Evolutionary conservation across 1,140 invertebrate species (phyloP).

Genomic region (Sminthurides bifidus): DNA sequence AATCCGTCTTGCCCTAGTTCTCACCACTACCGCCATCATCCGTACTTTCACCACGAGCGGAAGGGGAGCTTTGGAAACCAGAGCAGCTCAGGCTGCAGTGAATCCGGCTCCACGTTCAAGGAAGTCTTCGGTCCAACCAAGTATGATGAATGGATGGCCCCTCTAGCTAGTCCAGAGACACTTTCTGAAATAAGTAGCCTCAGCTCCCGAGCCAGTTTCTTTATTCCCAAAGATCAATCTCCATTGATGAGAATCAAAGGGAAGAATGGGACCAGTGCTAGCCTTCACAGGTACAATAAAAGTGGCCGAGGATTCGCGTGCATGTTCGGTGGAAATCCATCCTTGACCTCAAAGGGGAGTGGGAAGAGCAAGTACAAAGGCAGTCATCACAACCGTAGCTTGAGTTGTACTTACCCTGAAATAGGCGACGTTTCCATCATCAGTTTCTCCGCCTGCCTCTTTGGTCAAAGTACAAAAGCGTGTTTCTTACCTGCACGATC

Average conservation of each 20-base stretch:
- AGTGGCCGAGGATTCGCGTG: not conserved
- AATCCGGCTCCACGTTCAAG: constrained; percentile 24
- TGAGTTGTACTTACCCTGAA: constrained; percentile 30
- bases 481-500: too few species aligned
- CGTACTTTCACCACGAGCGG: constrained; percentile 5
- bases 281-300: constrained; percentile 25
- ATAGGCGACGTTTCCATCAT: constrained; percentile 18
- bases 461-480: constrained; percentile 3
- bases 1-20: constrained; percentile 24
- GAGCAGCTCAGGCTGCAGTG: constrained; percentile 32
- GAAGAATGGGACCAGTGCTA: constrained; percentile 12
- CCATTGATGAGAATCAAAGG: constrained; percentile 25
- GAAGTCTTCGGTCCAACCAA: constrained; percentile 29
- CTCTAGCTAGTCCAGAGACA: constrained; percentile 72
- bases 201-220: constrained; percentile 35
- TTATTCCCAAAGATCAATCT: constrained; percentile 23
- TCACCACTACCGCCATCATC: constrained; percentile 7
- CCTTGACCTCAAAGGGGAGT: too few species aligned
- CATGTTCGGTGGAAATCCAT: too few species aligned
- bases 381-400: constrained; percentile 25
- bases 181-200: constrained; percentile 60
- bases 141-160: constrained; percentile 57
- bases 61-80: constrained; percentile 21
- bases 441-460: constrained; percentile 10
- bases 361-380: constrained; percentile 5